Percentiles rank a stretch among this genome's conserved stretches.
phyloP scores from a whole-genome alignment of 2,888 invertebrate genomes.

The Yponomeuta plumbellus region DNA sequence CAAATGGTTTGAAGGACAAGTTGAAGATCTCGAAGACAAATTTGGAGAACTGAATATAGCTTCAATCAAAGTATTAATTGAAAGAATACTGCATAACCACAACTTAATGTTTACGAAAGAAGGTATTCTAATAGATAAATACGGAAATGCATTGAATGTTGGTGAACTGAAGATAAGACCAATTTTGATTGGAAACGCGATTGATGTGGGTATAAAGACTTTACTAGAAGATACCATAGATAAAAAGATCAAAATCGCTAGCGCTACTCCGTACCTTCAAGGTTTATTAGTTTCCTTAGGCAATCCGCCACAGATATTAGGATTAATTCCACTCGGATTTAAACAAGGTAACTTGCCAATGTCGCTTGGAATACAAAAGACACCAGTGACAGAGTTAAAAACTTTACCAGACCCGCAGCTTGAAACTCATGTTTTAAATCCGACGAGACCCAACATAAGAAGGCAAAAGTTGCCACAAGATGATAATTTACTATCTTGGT shows the following conservation, averaged over 20 bases:
- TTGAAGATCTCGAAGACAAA: slow-evolving; percentile 28
- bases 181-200: slow-evolving; percentile 41
- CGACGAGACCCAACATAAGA: background rate
- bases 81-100: slow-evolving; percentile 37
- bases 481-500: too few relatives aligned
- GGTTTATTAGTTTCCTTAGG: slow-evolving; percentile 39
- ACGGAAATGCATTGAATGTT: slow-evolving; percentile 34
- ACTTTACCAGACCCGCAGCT: background rate
- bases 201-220: slow-evolving; percentile 26
- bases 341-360: slow-evolving; percentile 12
- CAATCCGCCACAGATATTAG: slow-evolving; percentile 42
- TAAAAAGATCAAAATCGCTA: slow-evolving; percentile 25
- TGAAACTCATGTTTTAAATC: background rate
- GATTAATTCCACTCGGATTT: slow-evolving; percentile 44
- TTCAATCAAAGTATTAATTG: slow-evolving; percentile 32
- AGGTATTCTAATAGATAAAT: slow-evolving; percentile 34
- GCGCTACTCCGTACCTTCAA: slow-evolving; percentile 36
- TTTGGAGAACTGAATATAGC: slow-evolving; percentile 27
- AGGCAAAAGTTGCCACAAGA: too few relatives aligned
- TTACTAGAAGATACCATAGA: slow-evolving; percentile 23
- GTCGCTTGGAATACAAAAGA: background rate
- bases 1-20: slow-evolving; percentile 39
- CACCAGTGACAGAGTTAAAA: background rate
- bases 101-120: slow-evolving; percentile 32
- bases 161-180: slow-evolving; percentile 41